Evolutionary conservation across 2,113 vertebrate species (phyloP), one percentile per base, ranked within the genome.

Genomic region (Ctenomys sociabilis): DNA sequence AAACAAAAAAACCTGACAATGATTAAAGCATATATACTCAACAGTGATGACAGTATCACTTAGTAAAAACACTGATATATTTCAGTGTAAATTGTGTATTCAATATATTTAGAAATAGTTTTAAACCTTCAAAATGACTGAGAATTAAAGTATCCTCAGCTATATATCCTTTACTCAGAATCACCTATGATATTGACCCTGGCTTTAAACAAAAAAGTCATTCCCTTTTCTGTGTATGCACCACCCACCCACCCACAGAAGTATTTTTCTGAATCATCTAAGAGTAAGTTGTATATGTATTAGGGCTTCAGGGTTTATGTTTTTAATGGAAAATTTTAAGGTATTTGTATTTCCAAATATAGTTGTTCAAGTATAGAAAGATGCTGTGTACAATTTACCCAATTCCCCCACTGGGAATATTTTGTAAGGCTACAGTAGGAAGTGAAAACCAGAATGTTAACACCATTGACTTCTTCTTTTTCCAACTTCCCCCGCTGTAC

Each of bases 291-390:
- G 66, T 66, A 61, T 81, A 57, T 10, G 64, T 45, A n/a, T n/a
- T 26, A 82, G 32, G 14, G 19, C n/a, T 97, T 88, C 24, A 37
- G 35, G 7, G 1, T 75, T 95, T 70, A 83, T 7, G 28, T 88
- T 95, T 91, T 81, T 70, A 43, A 72, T 59, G n/a, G 37, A 94
- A 94, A 66, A 11, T 70, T 88, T 94, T 54, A 61, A 93, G 49
- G 52, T 94, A 88, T 32, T 83, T 95, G 1, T 90, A 72, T 64
- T n/a, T 83, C 88, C 17, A 88, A 52, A 19, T 72, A 43, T 2
- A 85, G 12, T 78, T 92, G 3, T 85, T 87, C 80, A 52, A 77
- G 22, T 78, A 77, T 13, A 7, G 13, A 28, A 72, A 91, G 59
- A 85, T 59, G 16, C 9, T 19, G 6, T 1, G 0, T 75, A 52